These are phyloP conservation scores for Dasysyrphus albostriatus DNA, from an alignment of 2,888 invertebrate species.

Conservation along the genomic window DNA sequence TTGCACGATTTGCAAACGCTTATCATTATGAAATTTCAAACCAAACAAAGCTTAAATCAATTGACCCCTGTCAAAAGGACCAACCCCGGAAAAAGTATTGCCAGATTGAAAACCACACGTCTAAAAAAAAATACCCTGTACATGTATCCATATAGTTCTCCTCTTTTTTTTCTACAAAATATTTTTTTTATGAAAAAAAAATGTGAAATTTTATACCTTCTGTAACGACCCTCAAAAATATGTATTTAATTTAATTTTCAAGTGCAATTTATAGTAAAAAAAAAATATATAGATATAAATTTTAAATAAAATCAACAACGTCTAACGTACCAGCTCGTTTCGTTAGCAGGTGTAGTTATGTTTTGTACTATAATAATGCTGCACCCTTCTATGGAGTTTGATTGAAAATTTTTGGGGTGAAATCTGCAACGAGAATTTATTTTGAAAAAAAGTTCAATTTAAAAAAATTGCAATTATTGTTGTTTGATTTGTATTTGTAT, in stretches of 20 bases:
- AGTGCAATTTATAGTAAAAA: constrained; percentile 23
- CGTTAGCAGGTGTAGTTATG: constrained; percentile 77
- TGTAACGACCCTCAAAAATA: neutral
- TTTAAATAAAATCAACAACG: constrained; percentile 62
- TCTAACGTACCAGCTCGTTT: constrained; percentile 78
- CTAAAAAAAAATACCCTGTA: too few species aligned
- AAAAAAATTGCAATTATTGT: constrained; percentile 48
- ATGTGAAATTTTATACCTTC: neutral
- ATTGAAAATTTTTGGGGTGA: constrained; percentile 76
- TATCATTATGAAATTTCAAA: too few species aligned
- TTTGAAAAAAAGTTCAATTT: constrained; percentile 62
- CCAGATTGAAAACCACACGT: too few species aligned
- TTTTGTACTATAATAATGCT: constrained; percentile 76
- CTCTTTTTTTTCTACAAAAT: too few species aligned
- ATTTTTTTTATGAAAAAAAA: too few species aligned
- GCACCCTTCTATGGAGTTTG: constrained; percentile 75
- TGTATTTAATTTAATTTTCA: neutral
- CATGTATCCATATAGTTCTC: too few species aligned
- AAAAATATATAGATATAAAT: constrained; percentile 8
- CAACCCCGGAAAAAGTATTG: too few species aligned
- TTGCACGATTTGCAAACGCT: too few species aligned
- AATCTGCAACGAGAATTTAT: constrained; percentile 77
- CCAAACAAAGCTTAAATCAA: too few species aligned
- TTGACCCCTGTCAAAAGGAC: too few species aligned
- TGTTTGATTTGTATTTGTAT: constrained; percentile 14